Evolutionary conservation across 2,797 vertebrate species (phyloP).

Genomic region (Tauraco hartlaubi): DNA sequence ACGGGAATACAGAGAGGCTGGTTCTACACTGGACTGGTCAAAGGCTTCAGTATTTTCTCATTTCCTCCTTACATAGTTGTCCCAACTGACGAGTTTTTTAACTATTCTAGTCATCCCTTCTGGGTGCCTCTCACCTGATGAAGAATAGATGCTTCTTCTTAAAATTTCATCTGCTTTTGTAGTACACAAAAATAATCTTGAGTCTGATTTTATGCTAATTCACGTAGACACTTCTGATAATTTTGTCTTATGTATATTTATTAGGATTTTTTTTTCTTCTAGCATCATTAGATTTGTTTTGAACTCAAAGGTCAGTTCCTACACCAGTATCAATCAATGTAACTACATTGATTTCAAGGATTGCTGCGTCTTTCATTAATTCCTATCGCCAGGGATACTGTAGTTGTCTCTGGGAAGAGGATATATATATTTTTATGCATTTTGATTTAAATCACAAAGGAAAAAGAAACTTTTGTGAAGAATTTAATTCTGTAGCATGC

Average conservation of each 20-base stretch:
- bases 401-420: neutral
- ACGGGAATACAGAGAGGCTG: neutral
- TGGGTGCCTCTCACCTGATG: neutral
- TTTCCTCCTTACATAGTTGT: neutral
- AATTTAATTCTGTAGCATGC: neutral
- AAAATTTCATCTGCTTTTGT: neutral
- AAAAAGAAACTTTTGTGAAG: neutral
- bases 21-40: neutral
- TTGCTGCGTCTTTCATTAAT: slow-evolving; percentile 40
- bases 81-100: neutral
- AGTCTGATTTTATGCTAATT: slow-evolving; percentile 11
- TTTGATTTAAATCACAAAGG: neutral
- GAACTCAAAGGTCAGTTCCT: slow-evolving; percentile 54
- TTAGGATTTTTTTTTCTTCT: neutral
- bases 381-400: neutral
- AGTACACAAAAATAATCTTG: neutral
- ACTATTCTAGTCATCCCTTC: neutral
- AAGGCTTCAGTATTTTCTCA: neutral
- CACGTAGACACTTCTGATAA: neutral
- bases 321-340: slow-evolving; percentile 51
- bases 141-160: neutral
- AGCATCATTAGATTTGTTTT: slow-evolving; percentile 49
- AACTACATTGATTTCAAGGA: slow-evolving; percentile 55
- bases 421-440: neutral
- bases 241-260: slow-evolving; percentile 49